Evolutionary conservation across 2,888 invertebrate species (phyloP), one percentile per base, ranked within the genome.

Genomic region (Syritta pipiens): DNA sequence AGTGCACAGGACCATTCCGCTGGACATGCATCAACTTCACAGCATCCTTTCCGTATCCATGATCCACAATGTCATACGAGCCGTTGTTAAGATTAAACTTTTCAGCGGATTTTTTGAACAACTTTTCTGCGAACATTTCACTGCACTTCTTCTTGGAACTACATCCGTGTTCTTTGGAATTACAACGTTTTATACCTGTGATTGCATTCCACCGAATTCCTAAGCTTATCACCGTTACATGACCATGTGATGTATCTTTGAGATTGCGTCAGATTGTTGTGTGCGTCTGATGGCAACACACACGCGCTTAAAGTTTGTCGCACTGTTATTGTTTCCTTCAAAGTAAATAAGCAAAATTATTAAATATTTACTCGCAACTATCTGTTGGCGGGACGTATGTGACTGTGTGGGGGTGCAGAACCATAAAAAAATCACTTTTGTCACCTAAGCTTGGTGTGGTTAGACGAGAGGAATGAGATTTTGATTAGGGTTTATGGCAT

Each of bases 1-100:
- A 90, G 85, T 95, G 95, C 79, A 90, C 90, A 1, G 91, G 90
- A 14, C 93, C 93, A 55, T 93, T 91, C 35, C 94, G 91, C 76
- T 91, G 90, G 2, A 95, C 92, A 85, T 94, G 92, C 74, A 95
- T 89, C 6, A 95, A 89, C 85, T 94, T 94, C 4, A 95, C 92
- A 83, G 91, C 90, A 86, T 93, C 91, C 89, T 95, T 95, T 49
- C 95, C 95, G 40, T 87, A 87, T n/a, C 87, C 85, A 46, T 86
- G 83, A 82, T 87, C 85, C 68, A 86, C 82, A n/a, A 87, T 85
- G 53, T 83, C 82, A 71, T 87, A 87, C 20, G 82, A 82, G 3
- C 55, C 51, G 4, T 59, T 65, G 3, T 19, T 2, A 0, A 14
- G 14, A n/a, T 20, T 4, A n/a, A 19, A 19, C 7, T 40, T 26